phyloP scores from a whole-genome alignment of 2,113 vertebrate species.

The Acrocephalus arundinaceus region DNA sequence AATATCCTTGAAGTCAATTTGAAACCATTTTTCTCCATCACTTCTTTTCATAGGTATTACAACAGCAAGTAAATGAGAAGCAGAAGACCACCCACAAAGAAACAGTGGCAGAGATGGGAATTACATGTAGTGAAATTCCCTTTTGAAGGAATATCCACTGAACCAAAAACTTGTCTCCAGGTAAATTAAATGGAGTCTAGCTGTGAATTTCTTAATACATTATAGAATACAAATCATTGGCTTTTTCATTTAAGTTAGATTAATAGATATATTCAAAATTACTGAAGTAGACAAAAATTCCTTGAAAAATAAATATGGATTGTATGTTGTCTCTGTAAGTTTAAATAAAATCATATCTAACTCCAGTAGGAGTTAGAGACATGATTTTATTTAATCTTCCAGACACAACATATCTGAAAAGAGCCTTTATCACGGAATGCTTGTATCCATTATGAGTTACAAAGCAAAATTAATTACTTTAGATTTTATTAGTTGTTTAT shows the following conservation, averaged over 20 bases:
- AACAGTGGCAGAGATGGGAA: not conserved
- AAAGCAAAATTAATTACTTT: not conserved
- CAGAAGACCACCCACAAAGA: not conserved
- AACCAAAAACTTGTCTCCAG: not conserved
- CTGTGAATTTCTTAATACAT: not conserved
- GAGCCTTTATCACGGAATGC: not conserved
- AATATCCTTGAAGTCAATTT: not conserved
- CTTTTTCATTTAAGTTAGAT: not conserved
- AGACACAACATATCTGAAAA: not conserved
- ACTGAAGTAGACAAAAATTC: not conserved
- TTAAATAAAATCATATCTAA: not conserved
- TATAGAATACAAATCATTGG: not conserved
- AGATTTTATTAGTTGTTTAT: not conserved
- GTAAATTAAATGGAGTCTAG: not conserved
- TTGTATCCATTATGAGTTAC: not conserved
- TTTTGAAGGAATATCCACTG: not conserved
- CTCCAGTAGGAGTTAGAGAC: not conserved
- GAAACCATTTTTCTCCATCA: not conserved
- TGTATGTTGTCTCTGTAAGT: not conserved
- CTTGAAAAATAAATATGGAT: not conserved
- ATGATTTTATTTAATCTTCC: not conserved
- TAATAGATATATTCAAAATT: not conserved
- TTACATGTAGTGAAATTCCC: not conserved
- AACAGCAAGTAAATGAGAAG: not conserved
- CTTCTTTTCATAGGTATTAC: not conserved